Base-by-base conservation (phyloP, 1,140 invertebrate species). In the Gryllus bimaculatus region DNA sequence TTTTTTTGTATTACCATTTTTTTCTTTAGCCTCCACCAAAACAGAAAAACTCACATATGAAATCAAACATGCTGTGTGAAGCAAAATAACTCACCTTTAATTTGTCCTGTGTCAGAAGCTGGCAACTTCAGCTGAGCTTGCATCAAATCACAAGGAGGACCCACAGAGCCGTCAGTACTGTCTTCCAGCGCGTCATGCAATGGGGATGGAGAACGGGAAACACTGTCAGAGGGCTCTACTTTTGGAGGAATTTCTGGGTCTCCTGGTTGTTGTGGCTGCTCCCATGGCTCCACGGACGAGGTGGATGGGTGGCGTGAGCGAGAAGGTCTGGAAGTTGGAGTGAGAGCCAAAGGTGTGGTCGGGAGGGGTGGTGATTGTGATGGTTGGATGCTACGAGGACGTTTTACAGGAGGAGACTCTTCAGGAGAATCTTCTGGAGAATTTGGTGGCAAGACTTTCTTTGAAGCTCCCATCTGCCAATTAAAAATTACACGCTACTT, bases 331-430 rank as follows among this genome's bases (percentile, higher is more conserved):
- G 77, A 75, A 47, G 75, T 78, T 75, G 80, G 80, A 75, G 79
- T 80, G 48, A 80, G 76, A 26, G 79, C 79, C 26, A 80, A 48
- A 48, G 79, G 79, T 7, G 75, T 79, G 75, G 48, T 54, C 26
- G 79, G 79, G 20, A 76, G 75, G 15, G 79, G 79, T n/a, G 80
- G 80, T 20, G 80, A 80, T 15, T 78, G 75, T 20, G 80, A 78
- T 10, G 47, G 80, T 18, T 78, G 80, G 8, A 66, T 47, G 26
- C 49, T 80, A 18, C 80, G 73, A 13, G 73, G 76, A n/a, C 79
- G 79, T 47, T 80, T 80, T 6, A 48, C 73, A 18, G 80, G 77
- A 20, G 80, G 80, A 15, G 79, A 26, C 8, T n/a, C 21, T 8
- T 75, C 74, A 8, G 47, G 75, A 2, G 75, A 79, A 78, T 7